phyloP scores from a whole-genome alignment of 2,797 vertebrate genomes.

The Argentina silus region DNA sequence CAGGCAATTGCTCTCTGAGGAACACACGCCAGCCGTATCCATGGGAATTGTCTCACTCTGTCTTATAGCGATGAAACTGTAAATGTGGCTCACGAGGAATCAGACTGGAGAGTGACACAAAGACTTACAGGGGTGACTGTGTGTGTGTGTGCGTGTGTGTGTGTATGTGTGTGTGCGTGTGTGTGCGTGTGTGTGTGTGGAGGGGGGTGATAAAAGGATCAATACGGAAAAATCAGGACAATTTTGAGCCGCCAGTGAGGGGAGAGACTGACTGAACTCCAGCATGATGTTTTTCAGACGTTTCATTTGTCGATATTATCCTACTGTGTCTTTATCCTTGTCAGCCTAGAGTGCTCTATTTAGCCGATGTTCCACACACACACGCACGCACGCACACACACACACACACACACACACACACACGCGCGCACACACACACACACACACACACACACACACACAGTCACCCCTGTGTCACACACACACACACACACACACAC shows the following conservation, averaged over 20 bases:
- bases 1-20: no score
- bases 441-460: not conserved
- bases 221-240: slow-evolving; percentile 24
- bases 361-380: slow-evolving; percentile 2
- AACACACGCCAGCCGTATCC: not conserved
- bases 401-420: slow-evolving; percentile 6
- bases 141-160: no score
- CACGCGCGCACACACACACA: not conserved
- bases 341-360: slow-evolving; percentile 31
- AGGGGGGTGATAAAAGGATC: slow-evolving; percentile 20
- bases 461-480: no score
- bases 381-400: not conserved
- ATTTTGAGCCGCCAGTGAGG: slow-evolving; percentile 30
- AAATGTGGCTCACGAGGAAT: slow-evolving; percentile 34
- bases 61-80: slow-evolving; percentile 26
- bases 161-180: no score
- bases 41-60: slow-evolving; percentile 8
- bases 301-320: slow-evolving; percentile 17
- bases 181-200: no score
- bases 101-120: slow-evolving; percentile 29
- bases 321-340: slow-evolving; percentile 11
- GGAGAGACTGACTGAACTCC: slow-evolving; percentile 32
- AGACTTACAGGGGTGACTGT: slow-evolving; percentile 8
- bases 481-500: slow-evolving; percentile 57
- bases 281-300: slow-evolving; percentile 26